These are phyloP conservation scores for Cloeon dipterum DNA, from an alignment of 2,888 invertebrate species.

Conservation along the genomic window DNA sequence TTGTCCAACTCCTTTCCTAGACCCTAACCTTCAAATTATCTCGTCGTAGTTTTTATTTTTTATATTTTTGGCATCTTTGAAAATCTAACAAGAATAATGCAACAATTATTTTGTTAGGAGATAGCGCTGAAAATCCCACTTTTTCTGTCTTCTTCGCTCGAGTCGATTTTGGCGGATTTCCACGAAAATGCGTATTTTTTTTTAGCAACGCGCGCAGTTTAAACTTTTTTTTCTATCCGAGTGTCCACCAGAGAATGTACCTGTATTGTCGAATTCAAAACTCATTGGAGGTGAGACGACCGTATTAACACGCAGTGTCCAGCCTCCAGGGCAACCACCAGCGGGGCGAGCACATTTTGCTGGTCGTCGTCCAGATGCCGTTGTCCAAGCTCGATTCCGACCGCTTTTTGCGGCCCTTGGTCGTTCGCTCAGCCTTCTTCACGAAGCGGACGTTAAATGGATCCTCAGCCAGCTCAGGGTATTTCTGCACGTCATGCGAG, in stretches of 20 bases:
- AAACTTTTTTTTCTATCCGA: too few relatives aligned
- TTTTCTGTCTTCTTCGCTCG: slow-evolving; percentile 1
- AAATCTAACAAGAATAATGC: slow-evolving; percentile 1
- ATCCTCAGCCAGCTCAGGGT: slow-evolving; percentile 87
- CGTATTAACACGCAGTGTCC: slow-evolving; percentile 4
- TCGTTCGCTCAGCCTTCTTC: slow-evolving; percentile 29
- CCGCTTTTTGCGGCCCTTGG: not conserved
- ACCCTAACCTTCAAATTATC: too few relatives aligned
- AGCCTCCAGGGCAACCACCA: slow-evolving; percentile 8
- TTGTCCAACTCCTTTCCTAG: too few relatives aligned
- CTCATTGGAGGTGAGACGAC: not conserved
- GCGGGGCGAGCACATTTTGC: slow-evolving; percentile 5
- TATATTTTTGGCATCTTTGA: not conserved
- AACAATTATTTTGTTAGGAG: slow-evolving; percentile 3
- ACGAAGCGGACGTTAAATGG: slow-evolving; percentile 82
- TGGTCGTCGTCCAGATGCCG: not conserved
- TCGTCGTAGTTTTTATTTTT: not conserved
- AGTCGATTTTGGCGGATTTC: not conserved
- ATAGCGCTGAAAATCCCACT: slow-evolving; percentile 4
- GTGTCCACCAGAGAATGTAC: too few relatives aligned
- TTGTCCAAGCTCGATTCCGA: not conserved
- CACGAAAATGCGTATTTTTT: not conserved
- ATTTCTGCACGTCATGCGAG: slow-evolving; percentile 68
- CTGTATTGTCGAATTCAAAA: not conserved
- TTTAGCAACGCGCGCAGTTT: too few relatives aligned